Conservation (phyloP, 2,888 invertebrate species). For the Nomada fucata region DNA sequence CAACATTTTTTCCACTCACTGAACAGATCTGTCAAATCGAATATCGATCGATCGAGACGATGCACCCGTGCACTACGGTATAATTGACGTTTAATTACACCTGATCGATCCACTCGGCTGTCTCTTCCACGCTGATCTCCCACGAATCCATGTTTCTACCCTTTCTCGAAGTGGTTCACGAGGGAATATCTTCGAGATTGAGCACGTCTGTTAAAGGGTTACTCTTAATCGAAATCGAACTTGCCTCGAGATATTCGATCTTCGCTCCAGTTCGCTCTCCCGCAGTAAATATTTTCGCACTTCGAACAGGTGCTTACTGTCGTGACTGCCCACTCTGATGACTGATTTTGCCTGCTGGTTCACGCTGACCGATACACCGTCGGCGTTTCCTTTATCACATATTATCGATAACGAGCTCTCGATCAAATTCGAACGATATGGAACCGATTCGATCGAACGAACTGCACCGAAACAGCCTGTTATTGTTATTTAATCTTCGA, state of each 20-base stretch:
- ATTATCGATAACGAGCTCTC: slow-evolving; percentile 45
- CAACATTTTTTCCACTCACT: slow-evolving; percentile 79
- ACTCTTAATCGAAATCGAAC: too few relatives aligned
- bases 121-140: not conserved
- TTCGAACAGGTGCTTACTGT: slow-evolving; percentile 10
- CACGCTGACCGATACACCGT: slow-evolving; percentile 21
- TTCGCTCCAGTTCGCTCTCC: not conserved
- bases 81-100: slow-evolving; percentile 30
- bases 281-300: not conserved
- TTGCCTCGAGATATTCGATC: not conserved
- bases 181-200: not conserved
- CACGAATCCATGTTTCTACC: slow-evolving; percentile 8
- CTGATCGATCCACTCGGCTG: slow-evolving; percentile 7
- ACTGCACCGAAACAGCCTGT: not conserved
- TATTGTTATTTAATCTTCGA: not conserved
- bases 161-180: not conserved
- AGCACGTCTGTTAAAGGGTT: too few relatives aligned
- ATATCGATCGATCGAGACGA: not conserved
- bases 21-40: not conserved
- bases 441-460: not conserved
- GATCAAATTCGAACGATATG: slow-evolving; percentile 5
- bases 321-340: slow-evolving; percentile 36
- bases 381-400: slow-evolving; percentile 55
- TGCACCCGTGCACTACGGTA: not conserved
- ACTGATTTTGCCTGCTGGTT: slow-evolving; percentile 48